phyloP scores from a whole-genome alignment of 2,113 vertebrate genomes.

The Anoplopoma fimbria region DNA sequence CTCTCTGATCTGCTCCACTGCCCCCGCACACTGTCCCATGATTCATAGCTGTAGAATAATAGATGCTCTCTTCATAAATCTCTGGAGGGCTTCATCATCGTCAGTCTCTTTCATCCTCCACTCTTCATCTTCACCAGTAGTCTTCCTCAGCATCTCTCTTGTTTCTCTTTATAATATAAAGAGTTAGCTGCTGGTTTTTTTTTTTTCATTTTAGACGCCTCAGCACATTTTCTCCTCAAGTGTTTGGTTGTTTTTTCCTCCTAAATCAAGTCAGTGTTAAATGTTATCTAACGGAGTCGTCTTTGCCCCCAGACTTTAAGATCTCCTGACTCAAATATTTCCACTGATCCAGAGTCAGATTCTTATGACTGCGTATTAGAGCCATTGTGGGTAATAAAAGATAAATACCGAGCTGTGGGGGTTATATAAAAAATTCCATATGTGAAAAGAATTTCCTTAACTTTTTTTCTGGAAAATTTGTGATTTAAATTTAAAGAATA shows the following conservation, averaged over 20 bases:
- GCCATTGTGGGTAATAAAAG: no score
- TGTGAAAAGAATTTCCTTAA: no score
- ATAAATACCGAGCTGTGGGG: no score
- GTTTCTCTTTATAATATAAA: neutral
- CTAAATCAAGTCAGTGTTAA: no score
- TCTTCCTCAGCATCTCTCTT: neutral
- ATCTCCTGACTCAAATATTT: no score
- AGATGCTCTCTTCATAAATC: constrained; percentile 64
- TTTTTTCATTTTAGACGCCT: neutral
- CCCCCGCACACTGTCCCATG: constrained; percentile 62
- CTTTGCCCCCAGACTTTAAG: no score
- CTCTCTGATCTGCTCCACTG: constrained; percentile 48
- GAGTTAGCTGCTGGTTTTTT: neutral
- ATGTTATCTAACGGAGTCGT: no score
- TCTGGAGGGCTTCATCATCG: constrained; percentile 58
- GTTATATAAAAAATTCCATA: no score
- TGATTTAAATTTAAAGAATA: no score
- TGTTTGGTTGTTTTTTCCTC: no score
- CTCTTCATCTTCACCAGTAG: neutral
- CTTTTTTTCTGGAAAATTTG: no score
- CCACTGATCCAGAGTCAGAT: constrained; percentile 12
- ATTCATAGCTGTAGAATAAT: constrained; percentile 78
- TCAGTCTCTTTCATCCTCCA: constrained; percentile 52
- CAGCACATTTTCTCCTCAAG: neutral
- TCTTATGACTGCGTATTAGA: no score